These are phyloP conservation scores for Sciurus vulgaris DNA, from an alignment of 2,797 vertebrate species.

Conservation along the genomic window DNA sequence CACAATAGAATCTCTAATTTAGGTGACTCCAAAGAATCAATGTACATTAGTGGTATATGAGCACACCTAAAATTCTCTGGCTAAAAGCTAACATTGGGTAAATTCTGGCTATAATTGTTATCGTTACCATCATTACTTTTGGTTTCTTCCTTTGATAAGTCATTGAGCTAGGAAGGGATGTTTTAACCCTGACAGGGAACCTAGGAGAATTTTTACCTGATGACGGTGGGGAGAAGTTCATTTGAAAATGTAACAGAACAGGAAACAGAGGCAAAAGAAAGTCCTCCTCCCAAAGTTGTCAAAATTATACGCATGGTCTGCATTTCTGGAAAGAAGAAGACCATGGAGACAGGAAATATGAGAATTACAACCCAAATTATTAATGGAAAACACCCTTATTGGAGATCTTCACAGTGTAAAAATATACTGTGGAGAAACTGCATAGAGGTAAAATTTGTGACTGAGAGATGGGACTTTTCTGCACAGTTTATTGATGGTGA, in stretches of 20 bases:
- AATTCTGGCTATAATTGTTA: not conserved
- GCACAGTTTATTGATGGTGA: not conserved
- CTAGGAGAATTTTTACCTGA: constrained; percentile 59
- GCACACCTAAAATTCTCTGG: not conserved
- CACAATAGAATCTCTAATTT: not conserved
- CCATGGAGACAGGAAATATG: too few species aligned
- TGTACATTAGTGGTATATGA: not conserved
- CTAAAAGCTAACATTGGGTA: not conserved
- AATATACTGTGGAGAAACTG: not conserved
- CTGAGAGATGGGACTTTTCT: not conserved
- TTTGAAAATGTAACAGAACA: not conserved
- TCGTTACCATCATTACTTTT: not conserved
- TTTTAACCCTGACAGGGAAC: not conserved
- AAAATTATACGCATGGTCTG: too few species aligned
- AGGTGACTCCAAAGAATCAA: not conserved
- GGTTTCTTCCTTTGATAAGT: not conserved
- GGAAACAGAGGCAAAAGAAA: not conserved
- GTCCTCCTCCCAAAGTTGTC: not conserved
- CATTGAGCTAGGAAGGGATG: not conserved
- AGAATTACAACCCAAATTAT: too few species aligned
- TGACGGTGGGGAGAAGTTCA: constrained; percentile 56
- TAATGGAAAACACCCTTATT: not conserved
- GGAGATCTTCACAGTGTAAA: not conserved
- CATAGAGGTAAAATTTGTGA: not conserved
- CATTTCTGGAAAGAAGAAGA: too few species aligned